Conservation (phyloP, 1,140 invertebrate species). For the Drosophila nasuta region DNA sequence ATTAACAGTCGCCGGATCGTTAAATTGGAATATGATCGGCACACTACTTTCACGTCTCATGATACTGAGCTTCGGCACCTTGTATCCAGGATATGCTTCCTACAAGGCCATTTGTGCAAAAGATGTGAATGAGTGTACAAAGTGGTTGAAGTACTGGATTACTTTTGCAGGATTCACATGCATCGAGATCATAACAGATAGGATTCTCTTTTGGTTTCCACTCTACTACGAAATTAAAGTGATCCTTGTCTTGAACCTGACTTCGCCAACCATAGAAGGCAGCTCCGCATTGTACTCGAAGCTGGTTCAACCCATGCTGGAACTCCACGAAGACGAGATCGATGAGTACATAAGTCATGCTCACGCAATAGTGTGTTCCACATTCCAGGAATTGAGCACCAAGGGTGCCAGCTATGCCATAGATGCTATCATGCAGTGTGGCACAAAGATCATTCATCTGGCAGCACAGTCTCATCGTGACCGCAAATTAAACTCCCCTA, state of each 20-base stretch:
- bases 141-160: background rate
- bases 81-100: background rate
- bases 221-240: background rate
- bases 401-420: background rate
- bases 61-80: background rate
- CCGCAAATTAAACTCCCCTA: background rate
- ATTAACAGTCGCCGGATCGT: too few species aligned
- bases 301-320: background rate
- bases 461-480: background rate
- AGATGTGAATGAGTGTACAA: background rate
- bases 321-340: background rate
- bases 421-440: background rate
- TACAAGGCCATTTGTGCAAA: background rate
- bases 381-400: background rate
- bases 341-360: background rate
- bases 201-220: background rate
- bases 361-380: background rate
- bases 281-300: background rate
- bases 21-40: background rate
- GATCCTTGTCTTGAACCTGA: background rate
- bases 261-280: background rate
- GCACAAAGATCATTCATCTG: background rate
- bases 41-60: background rate
- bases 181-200: background rate
- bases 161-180: background rate